Evolutionary conservation across 2,797 vertebrate genomes (phyloP), one percentile per base, ranked within the genome.

Genomic region (Ficedula albicollis): DNA sequence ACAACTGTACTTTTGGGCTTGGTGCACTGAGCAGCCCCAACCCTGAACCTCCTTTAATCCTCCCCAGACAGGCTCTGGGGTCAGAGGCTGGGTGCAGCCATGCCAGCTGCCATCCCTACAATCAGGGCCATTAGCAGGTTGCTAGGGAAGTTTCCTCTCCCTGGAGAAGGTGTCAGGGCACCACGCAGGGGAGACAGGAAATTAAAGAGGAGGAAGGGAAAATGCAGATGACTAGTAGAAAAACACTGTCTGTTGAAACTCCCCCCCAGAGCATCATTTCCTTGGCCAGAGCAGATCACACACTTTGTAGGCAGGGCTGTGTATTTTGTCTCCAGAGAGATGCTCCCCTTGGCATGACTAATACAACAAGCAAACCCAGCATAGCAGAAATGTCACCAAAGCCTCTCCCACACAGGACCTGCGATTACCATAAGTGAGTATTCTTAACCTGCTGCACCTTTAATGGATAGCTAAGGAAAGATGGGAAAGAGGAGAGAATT

Each of bases 341-440:
- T 54, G 34, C 81, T 87, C 0, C 1, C 48, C 39, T 64, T 90
- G 62, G 74, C 89, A 60, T 91, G 81, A 94, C 80, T 89, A 90
- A 93, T 19, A 44, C 27, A 76, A 69, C 15, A n/a, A 88, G 55
- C 27, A 84, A 89, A 78, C 46, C 63, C 46, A 84, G 94, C 83
- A 48, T 46, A 77, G 85, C 83, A 94, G 63, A 84, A 96, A 91
- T 91, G 91, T 82, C 84, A 82, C 77, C n/a, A 1, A 87, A 88
- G 60, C 70, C 77, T 84, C 70, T 87, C 70, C 67, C 74, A 79
- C 74, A 34, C 48, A 66, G 38, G 77, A 69, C 70, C 77, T 81
- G 62, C 26, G 62, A 89, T 87, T 95, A 80, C 23, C 52, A 44
- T 64, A 80, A 84, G 26, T 4, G 13, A 94, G 59, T 68, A 54